Evolutionary conservation across 2,113 vertebrate species (phyloP).

Genomic region (human): DNA sequence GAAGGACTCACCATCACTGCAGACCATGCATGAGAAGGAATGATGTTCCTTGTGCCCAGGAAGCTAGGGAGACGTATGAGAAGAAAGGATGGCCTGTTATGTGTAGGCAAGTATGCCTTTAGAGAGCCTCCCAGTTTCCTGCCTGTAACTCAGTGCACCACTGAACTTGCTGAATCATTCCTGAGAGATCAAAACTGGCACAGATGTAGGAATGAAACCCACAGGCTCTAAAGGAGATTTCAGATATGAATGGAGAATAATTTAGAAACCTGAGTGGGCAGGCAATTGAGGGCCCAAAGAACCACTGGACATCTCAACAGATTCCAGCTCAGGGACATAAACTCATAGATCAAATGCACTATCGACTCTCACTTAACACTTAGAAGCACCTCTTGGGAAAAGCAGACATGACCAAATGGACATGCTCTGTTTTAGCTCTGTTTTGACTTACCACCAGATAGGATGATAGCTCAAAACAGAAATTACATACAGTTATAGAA

Average conservation of each 20-base stretch:
- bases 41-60: neutral
- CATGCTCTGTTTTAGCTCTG: neutral
- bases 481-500: neutral
- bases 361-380: neutral
- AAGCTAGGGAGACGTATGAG: neutral
- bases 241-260: neutral
- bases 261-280: neutral
- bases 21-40: neutral
- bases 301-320: neutral
- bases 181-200: neutral
- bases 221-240: neutral
- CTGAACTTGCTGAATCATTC: neutral
- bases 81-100: neutral
- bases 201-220: neutral
- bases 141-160: neutral
- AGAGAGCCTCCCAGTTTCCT: neutral
- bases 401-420: neutral
- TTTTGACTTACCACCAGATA: neutral
- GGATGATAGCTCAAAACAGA: neutral
- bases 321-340: neutral
- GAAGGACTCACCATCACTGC: neutral
- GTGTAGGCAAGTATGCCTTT: neutral
- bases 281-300: neutral
- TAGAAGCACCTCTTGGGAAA: neutral
- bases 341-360: neutral